Evolutionary conservation across 2,888 invertebrate species (phyloP), one percentile per base, ranked within the genome.

Genomic region (Cyclophora albipunctata): DNA sequence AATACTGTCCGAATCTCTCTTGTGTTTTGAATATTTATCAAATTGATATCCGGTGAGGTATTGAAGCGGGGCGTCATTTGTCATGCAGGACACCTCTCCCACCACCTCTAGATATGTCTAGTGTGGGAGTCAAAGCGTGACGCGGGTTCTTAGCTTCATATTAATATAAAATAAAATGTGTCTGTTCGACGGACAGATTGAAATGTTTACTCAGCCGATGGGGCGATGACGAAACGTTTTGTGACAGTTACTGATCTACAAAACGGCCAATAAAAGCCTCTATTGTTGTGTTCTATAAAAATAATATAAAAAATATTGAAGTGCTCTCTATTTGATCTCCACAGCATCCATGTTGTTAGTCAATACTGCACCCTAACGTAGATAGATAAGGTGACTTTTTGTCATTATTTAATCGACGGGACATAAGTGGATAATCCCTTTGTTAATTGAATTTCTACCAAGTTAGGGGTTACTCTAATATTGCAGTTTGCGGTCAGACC

Each of bases 241-340:
- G 77, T 80, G 81, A 81, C 81, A 79, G 76, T 81, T 77, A 77
- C 75, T 71, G 74, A 76, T 79, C 73, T 71, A 81, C 83, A 81
- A 83, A 83, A 79, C 75, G 77, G 83, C 84, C 78, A 85, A 84
- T 84, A 83, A 81, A 80, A 72, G 70, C 66, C 60, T 63, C 78
- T 71, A 78, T 84, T 84, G 81, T 83, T 72, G 65, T 64, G 62
- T 66, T 67, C 70, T 77, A 74, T 73, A 68, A 75, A 78, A 80
- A 77, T 71, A 77, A 34, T 54, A 70, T 68, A 66, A 69, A 70
- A 75, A 68, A 67, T 67, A 67, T 71, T 75, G 61, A 70, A 77
- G 70, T 75, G 69, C 66, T 64, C 66, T 64, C 59, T 40, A 58
- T 62, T 57, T 61, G 49, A 49, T 48, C 49, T 7, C 42, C 7